Base-by-base conservation (phyloP, 2,888 invertebrate genomes). In the Anoplius nigerrimus region DNA sequence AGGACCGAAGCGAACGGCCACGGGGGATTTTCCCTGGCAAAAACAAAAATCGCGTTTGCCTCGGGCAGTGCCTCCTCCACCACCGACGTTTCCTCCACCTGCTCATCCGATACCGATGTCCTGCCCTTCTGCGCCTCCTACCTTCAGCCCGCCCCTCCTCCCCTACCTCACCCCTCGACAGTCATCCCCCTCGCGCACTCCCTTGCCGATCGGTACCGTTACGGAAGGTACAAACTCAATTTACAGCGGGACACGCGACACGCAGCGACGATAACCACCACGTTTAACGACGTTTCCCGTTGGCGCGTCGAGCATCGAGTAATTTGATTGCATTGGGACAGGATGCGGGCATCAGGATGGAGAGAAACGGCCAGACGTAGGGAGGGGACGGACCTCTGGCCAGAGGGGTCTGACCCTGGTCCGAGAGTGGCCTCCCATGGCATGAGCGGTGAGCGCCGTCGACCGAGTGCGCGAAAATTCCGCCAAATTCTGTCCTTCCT, bases 271-370 rank as follows among this genome's bases (percentile, higher is more conserved):
- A 84, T 86, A 85, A 85, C 86, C 83, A 78, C 79, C 82, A 82
- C 77, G 82, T 84, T 83, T 87, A 87, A 87, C 86, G 85, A 86
- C 85, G 84, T 87, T 87, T 84, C 83, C 80, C 83, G 82, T 86
- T 86, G 84, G 80, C 83, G 84, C 84, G 84, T 84, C 84, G 84
- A 80, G 84, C 83, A 83, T 79, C 82, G 82, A 77, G 80, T 87
- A 87, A 87, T 86, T 87, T 82, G 83, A 87, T 87, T 79, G 71
- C 74, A 76, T 68, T 76, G 77, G 69, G 66, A 78, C 78, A 73
- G 78, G 66, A 74, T 71, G 80, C 58, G 74, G 79, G n/a, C 21
- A 53, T 15, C 24, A 21, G 22, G n/a, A 21, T 20, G 22, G 59
- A 62, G 56, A 66, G 15, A n/a, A 51, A 11, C 24, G 27, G 48